phyloP scores from a whole-genome alignment of 1,140 invertebrate genomes.

The Carposina sasakii region DNA sequence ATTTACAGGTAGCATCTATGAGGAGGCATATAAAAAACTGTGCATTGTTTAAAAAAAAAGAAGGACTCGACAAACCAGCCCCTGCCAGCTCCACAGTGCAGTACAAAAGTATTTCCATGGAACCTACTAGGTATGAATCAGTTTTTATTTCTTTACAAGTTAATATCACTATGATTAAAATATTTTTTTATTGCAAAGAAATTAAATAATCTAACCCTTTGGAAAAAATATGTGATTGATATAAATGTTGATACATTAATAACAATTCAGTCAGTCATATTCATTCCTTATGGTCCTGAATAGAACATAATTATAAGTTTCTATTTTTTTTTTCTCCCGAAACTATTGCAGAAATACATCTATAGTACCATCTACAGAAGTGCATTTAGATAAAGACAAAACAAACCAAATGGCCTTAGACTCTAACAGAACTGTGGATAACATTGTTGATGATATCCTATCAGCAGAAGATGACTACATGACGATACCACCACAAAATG shows the following conservation, averaged over 20 bases:
- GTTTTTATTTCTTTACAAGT: no score
- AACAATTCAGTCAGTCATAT: no score
- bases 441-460: constrained; percentile 59
- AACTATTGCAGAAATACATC: no score
- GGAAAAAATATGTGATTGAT: no score
- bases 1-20: constrained; percentile 43
- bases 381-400: constrained; percentile 34
- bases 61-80: no score
- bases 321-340: no score
- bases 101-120: constrained; percentile 50
- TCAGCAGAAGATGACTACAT: constrained; percentile 60
- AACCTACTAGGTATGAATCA: constrained; percentile 61
- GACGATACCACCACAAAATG: constrained; percentile 37
- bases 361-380: constrained; percentile 23
- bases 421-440: constrained; percentile 48
- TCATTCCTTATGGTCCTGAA: no score
- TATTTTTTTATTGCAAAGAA: neutral
- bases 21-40: constrained; percentile 48
- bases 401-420: constrained; percentile 28
- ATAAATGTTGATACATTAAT: no score
- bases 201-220: no score
- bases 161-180: no score
- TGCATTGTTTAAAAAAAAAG: constrained; percentile 16
- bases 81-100: constrained; percentile 48
- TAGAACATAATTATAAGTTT: no score